Conservation (phyloP, 1,140 invertebrate genomes). For the Drosophila simulans region DNA sequence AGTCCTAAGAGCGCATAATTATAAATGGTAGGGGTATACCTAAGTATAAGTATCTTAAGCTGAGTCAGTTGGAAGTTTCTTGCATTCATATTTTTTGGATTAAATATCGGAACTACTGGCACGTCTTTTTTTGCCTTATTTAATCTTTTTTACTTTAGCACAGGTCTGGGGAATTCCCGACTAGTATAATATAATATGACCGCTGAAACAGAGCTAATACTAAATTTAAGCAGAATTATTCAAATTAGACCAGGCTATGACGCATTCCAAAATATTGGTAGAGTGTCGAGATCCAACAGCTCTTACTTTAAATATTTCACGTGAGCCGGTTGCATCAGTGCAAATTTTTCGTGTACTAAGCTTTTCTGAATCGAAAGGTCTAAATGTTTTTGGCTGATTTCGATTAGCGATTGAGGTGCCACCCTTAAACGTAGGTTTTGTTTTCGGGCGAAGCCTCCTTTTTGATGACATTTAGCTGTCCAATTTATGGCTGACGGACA, state of each 20-base stretch:
- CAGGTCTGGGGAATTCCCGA: not conserved
- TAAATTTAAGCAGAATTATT: constrained; percentile 18
- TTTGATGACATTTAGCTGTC: constrained; percentile 45
- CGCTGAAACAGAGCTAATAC: not conserved
- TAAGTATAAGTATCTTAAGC: too few species aligned
- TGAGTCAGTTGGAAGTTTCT: too few species aligned
- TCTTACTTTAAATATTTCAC: not conserved
- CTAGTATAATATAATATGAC: not conserved
- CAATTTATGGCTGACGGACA: constrained; percentile 45
- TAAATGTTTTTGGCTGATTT: constrained; percentile 61
- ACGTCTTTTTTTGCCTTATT: too few species aligned
- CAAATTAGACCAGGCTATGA: constrained; percentile 15
- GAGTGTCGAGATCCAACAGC: not conserved
- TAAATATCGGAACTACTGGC: too few species aligned
- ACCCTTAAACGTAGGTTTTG: constrained; percentile 2
- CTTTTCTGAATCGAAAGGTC: constrained; percentile 7
- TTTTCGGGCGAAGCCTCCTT: constrained; percentile 26
- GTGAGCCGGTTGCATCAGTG: not conserved
- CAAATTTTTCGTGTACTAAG: constrained; percentile 5
- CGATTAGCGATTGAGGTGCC: constrained; percentile 57
- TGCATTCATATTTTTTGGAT: not conserved
- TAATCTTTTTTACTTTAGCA: not conserved
- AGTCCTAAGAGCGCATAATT: too few species aligned
- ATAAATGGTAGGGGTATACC: too few species aligned
- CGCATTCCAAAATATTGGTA: constrained; percentile 3